Evolutionary conservation across 2,797 vertebrate genomes (phyloP).

Genomic region (Trematomus bernacchii): DNA sequence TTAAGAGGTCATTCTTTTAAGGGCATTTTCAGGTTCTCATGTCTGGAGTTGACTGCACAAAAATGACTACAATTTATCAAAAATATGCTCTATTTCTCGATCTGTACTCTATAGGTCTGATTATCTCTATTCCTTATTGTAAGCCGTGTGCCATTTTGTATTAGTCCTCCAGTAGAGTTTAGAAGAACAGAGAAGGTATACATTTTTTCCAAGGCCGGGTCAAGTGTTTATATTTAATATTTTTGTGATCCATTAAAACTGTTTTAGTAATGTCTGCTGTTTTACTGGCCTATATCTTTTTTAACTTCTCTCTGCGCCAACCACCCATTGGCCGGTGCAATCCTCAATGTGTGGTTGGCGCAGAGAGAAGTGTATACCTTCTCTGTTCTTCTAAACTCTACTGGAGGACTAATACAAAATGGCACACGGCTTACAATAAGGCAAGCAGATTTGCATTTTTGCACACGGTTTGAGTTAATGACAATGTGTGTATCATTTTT

Average conservation of each 20-base stretch:
- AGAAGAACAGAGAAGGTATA: conserved; percentile 32
- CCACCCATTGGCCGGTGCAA: conserved; percentile 36
- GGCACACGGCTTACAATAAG: conserved; percentile 33
- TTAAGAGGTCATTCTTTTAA: conserved; percentile 36
- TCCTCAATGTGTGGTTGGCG: conserved; percentile 4
- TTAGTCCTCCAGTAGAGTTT: conserved; percentile 18
- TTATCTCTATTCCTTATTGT: conserved; percentile 19
- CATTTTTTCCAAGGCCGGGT: conserved; percentile 44
- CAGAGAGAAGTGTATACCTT: conserved; percentile 37
- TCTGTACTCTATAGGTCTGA: neutral
- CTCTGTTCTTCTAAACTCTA: conserved; percentile 10
- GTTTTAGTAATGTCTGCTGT: conserved; percentile 42
- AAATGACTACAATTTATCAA: conserved; percentile 3
- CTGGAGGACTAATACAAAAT: conserved; percentile 43
- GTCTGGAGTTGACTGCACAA: conserved; percentile 1
- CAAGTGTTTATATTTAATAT: conserved; percentile 29
- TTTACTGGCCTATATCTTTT: conserved; percentile 42
- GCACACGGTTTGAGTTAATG: conserved; percentile 75
- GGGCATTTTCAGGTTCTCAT: conserved; percentile 6
- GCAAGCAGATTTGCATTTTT: conserved; percentile 71
- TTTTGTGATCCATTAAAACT: conserved; percentile 41
- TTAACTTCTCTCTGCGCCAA: conserved; percentile 16
- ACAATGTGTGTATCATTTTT: conserved; percentile 77
- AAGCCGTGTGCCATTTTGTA: conserved; percentile 40
- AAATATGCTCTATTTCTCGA: conserved; percentile 15